Conservation (phyloP, 2,113 vertebrate species). For the Mustela lutreola region DNA sequence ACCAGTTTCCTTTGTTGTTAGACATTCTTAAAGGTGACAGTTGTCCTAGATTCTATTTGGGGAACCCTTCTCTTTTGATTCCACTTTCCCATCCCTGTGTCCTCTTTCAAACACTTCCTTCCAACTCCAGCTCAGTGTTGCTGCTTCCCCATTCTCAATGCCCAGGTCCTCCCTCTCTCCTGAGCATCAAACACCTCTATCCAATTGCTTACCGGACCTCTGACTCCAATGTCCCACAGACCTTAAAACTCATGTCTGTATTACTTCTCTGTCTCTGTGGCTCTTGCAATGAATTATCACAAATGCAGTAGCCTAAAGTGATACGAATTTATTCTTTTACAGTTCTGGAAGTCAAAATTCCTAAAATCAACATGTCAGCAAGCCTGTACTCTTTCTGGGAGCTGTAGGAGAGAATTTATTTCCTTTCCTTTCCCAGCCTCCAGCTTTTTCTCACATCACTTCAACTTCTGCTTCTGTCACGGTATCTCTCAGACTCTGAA, state of each 20-base stretch:
- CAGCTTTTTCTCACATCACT: neutral
- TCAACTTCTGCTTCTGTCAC: neutral
- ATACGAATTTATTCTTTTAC: neutral
- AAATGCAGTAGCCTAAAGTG: neutral
- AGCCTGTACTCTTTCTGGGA: neutral
- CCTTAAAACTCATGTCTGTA: neutral
- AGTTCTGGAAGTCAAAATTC: neutral
- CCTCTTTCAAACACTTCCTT: neutral
- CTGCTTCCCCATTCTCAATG: too few species aligned
- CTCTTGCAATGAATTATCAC: neutral
- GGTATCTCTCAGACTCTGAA: neutral
- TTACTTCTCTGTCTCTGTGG: neutral
- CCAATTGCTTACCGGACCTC: neutral
- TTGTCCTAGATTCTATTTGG: neutral
- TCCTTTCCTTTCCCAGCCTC: neutral
- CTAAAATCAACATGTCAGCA: neutral
- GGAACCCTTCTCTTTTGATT: neutral
- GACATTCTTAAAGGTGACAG: neutral
- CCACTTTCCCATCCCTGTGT: neutral
- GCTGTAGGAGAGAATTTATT: neutral
- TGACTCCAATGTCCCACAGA: neutral
- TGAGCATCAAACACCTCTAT: neutral
- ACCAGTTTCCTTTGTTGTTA: neutral
- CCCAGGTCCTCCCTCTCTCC: neutral
- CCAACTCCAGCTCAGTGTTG: fast-evolving